Evolutionary conservation across 2,113 vertebrate genomes (phyloP), one percentile per base, ranked within the genome.

Genomic region (Bubo blakistoni): DNA sequence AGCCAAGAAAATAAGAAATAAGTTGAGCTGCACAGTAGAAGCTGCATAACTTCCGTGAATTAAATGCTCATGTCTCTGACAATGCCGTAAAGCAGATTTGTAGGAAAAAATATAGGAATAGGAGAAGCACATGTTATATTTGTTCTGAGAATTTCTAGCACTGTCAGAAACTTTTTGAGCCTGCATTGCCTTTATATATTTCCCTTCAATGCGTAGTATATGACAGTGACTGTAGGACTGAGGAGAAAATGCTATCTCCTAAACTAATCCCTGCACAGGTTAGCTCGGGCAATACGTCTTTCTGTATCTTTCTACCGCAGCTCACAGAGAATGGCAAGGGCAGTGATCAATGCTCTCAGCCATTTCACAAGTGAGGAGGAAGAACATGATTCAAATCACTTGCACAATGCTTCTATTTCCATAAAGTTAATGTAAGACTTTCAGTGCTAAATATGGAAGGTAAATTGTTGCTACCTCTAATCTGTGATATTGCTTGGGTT

Each of bases 321-420:
- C 47, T 88, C 40, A 54, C 3, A 2, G 63, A 59, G 34, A 38
- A 25, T 21, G 27, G n/a, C 66, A 44, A 65, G 59, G 49, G 21
- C 42, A 79, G 30, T 0, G 0, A 54, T 52, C 49, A 65, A 12
- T 0, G 1, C 20, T 19, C 38, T 79, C 38, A 71, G 17, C 47
- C 40, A 46, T 76, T 89, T 92, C 61, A 25, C 40, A 47, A 25
- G 21, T 26, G 18, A 84, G 61, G 38, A 77, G 29, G 26, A 27
- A 59, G 57, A 74, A 59, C 16, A n/a, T 1, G 2, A 65, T 42
- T 70, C 14, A 2, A 65, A 62, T 92, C 54, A 22, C n/a, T 81
- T 62, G 44, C 61, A 38, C 0, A 2, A 30, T 76, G 58, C 49
- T 94, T 81, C 63, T 76, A 13, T 86, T 94, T 65, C 30, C 70